A percentile compares a stretch with the other conserved stretches of the same genome.
Conservation (phyloP, 2,888 invertebrate species). For the Priocnemis perturbator region DNA sequence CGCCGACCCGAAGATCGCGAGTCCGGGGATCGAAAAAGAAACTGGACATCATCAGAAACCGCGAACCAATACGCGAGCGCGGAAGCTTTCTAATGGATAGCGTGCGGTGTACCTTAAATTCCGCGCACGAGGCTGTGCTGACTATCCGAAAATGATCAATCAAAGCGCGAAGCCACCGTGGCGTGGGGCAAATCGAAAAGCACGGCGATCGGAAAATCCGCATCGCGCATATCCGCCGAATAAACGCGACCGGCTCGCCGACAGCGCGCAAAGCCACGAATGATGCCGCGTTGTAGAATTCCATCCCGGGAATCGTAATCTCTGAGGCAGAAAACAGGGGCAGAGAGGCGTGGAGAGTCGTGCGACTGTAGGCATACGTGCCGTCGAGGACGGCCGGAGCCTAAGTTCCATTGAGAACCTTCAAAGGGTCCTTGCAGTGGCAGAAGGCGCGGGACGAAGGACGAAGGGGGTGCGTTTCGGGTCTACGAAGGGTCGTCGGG, state of each 20-base stretch:
- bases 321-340: neutral
- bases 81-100: too few relatives aligned
- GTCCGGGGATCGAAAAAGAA: too few relatives aligned
- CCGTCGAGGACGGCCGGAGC: neutral
- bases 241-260: neutral
- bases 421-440: conserved; percentile 52
- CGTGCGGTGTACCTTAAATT: too few relatives aligned
- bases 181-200: neutral
- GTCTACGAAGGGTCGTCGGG: conserved; percentile 21
- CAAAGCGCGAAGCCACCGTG: neutral
- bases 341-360: neutral
- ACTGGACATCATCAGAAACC: too few relatives aligned
- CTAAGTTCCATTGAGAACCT: conserved; percentile 60
- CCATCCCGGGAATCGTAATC: neutral
- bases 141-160: neutral
- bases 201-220: conserved; percentile 6
- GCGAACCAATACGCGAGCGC: too few relatives aligned
- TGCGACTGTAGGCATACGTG: neutral
- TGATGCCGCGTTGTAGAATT: neutral
- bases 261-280: too few relatives aligned
- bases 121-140: too few relatives aligned
- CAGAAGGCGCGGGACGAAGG: conserved; percentile 33
- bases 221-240: neutral
- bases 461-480: conserved; percentile 23
- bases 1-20: too few relatives aligned